These are phyloP conservation scores for Chunga burmeisteri DNA, from an alignment of 2,113 vertebrate genomes.

Conservation along the genomic window DNA sequence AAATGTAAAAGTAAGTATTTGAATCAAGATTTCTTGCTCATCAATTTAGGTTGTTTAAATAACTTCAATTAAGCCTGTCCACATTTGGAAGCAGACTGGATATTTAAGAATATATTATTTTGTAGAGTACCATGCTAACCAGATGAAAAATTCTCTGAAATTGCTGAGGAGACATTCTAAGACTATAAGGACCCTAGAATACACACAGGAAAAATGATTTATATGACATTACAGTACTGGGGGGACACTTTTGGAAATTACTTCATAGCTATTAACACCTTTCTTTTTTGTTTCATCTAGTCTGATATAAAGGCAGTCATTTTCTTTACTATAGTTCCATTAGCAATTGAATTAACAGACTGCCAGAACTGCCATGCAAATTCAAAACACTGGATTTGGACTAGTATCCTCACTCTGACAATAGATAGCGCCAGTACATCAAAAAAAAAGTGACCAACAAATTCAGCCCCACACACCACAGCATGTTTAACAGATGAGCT, in stretches of 20 bases:
- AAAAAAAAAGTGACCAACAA: background rate
- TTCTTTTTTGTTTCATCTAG: background rate
- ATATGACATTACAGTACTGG: background rate
- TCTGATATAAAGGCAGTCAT: background rate
- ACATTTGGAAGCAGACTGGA: background rate
- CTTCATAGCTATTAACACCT: background rate
- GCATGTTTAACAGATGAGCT: background rate
- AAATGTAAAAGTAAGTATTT: background rate
- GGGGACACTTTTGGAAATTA: background rate
- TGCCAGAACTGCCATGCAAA: background rate
- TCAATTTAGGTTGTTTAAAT: background rate
- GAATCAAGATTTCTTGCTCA: background rate
- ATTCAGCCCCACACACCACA: background rate
- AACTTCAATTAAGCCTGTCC: background rate
- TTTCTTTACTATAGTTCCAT: background rate
- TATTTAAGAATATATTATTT: background rate
- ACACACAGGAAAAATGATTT: background rate
- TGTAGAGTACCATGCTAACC: background rate
- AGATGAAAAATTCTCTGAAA: background rate
- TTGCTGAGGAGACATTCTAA: background rate
- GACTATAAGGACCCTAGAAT: background rate
- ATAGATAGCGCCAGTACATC: background rate
- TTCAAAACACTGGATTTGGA: background rate
- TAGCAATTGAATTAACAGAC: background rate
- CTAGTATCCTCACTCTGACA: background rate